phyloP scores from a whole-genome alignment of 2,888 invertebrate species.

The Acleris emargana region DNA sequence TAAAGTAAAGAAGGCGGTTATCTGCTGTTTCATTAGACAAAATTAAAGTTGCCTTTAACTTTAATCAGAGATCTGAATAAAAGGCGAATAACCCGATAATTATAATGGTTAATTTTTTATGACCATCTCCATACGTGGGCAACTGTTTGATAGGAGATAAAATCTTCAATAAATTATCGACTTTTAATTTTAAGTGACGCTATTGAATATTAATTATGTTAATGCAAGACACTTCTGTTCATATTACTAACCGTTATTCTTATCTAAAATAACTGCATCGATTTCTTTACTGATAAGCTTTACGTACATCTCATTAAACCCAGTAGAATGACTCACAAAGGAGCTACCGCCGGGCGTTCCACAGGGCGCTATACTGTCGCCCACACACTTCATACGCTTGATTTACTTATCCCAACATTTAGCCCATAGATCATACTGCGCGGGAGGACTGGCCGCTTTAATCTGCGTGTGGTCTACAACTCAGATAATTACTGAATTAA shows the following conservation, averaged over 20 bases:
- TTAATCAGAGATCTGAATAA: not conserved
- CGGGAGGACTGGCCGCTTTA: slow-evolving; percentile 57
- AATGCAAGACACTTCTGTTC: slow-evolving; percentile 34
- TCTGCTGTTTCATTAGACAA: too few species aligned
- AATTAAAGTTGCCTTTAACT: not conserved
- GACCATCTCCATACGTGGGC: slow-evolving; percentile 19
- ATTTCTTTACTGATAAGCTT: slow-evolving; percentile 20
- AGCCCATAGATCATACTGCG: slow-evolving; percentile 59
- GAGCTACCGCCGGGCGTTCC: slow-evolving; percentile 59
- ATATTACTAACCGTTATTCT: slow-evolving; percentile 27
- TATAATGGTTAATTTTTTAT: slow-evolving; percentile 24
- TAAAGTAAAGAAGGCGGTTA: too few species aligned
- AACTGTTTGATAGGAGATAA: slow-evolving; percentile 22
- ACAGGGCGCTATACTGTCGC: slow-evolving; percentile 54
- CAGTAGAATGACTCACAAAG: slow-evolving; percentile 48
- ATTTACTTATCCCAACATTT: slow-evolving; percentile 45
- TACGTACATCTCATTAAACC: slow-evolving; percentile 21
- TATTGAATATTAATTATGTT: slow-evolving; percentile 32
- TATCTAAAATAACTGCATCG: slow-evolving; percentile 17
- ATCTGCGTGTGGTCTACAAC: slow-evolving; percentile 58
- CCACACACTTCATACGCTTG: slow-evolving; percentile 53
- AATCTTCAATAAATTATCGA: slow-evolving; percentile 22
- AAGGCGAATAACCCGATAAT: slow-evolving; percentile 9
- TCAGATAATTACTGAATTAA: slow-evolving; percentile 56
- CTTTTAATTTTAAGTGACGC: slow-evolving; percentile 28